A percentile compares a stretch with the other conserved stretches of the same genome.
Conservation (phyloP, 2,797 vertebrate genomes). For the Lagorchestes hirsutus region DNA sequence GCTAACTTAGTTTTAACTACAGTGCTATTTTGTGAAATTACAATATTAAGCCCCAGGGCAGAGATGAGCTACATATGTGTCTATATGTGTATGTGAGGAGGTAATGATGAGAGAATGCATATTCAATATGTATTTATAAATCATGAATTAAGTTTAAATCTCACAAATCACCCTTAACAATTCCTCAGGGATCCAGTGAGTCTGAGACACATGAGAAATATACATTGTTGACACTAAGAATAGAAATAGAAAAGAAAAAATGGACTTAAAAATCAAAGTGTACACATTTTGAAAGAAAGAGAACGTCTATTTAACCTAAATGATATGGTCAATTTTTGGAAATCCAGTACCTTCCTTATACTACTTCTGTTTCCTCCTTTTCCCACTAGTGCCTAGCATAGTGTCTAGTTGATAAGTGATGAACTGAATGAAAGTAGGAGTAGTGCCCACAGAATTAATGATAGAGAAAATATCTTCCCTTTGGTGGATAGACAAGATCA, state of each 20-base stretch:
- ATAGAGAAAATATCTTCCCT: too few species aligned
- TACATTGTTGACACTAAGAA: conserved; percentile 67
- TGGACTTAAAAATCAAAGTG: conserved; percentile 34
- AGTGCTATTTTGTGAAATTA: conserved; percentile 80
- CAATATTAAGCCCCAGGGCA: conserved; percentile 75
- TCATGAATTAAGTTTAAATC: conserved; percentile 76
- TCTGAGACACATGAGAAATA: conserved; percentile 67
- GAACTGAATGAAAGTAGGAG: too few species aligned
- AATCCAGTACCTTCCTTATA: too few species aligned
- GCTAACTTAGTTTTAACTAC: conserved; percentile 60
- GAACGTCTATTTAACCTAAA: conserved; percentile 19
- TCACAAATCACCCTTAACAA: conserved; percentile 62
- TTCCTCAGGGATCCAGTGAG: conserved; percentile 60
- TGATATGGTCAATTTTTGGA: too few species aligned
- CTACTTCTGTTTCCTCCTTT: too few species aligned
- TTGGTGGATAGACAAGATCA: too few species aligned
- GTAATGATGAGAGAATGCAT: conserved; percentile 48
- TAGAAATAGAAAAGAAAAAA: conserved; percentile 56
- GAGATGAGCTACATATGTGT: conserved; percentile 58
- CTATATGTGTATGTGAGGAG: neutral
- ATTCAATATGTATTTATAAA: conserved; percentile 68
- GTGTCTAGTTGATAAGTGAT: too few species aligned
- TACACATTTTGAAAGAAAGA: conserved; percentile 33
- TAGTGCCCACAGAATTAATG: too few species aligned
- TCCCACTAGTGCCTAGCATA: too few species aligned